Conservation (phyloP, 2,113 vertebrate genomes). For the Pionites leucogaster region DNA sequence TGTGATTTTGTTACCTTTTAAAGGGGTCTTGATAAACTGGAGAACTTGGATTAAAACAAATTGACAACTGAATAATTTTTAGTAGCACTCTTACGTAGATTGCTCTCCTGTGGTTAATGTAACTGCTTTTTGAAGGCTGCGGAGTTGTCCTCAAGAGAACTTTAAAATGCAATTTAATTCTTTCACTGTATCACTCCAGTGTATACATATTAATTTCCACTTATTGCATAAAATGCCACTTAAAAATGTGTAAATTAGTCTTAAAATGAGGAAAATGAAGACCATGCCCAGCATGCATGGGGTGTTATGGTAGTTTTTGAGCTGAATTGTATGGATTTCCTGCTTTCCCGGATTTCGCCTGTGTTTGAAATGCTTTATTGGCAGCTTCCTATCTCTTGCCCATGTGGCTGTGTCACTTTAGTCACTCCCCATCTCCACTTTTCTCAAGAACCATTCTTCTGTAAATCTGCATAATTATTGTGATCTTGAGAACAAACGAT, state of each 20-base stretch:
- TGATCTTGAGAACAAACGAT: not conserved
- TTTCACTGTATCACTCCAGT: not conserved
- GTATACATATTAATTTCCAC: not conserved
- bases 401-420: not conserved
- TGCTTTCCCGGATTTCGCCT: not conserved
- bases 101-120: not conserved
- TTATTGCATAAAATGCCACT: not conserved
- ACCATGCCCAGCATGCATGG: not conserved
- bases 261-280: not conserved
- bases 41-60: not conserved
- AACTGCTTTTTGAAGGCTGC: not conserved
- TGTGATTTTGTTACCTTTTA: not conserved
- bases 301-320: accelerated
- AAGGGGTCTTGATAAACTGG: not conserved
- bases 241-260: not conserved
- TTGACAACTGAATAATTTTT: not conserved
- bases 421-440: not conserved
- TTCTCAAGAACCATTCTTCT: not conserved
- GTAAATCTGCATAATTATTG: not conserved
- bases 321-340: not conserved
- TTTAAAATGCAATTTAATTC: not conserved
- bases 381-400: not conserved
- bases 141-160: not conserved
- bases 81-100: not conserved
- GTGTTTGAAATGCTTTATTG: not conserved